phyloP scores from a whole-genome alignment of 2,797 vertebrate species.

The Alfaro cultratus region DNA sequence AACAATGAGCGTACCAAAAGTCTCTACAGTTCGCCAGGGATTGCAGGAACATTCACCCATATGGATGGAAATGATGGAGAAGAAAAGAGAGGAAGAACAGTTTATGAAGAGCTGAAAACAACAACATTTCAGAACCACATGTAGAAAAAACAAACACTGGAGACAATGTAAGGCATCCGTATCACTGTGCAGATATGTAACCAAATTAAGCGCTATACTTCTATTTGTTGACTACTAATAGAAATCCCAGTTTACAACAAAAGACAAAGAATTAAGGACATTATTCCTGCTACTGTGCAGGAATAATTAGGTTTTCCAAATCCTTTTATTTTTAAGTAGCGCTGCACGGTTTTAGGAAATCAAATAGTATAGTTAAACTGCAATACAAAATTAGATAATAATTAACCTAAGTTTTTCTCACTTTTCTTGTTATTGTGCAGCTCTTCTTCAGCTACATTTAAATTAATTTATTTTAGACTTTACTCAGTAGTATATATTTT shows the following conservation, averaged over 20 bases:
- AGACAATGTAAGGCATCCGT: conserved; percentile 35
- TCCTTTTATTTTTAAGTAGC: not conserved
- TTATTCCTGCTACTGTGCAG: not conserved
- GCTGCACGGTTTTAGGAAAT: not conserved
- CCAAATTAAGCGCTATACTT: conserved; percentile 5
- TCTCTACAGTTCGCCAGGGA: conserved; percentile 91
- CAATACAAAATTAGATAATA: not conserved
- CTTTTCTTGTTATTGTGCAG: not conserved
- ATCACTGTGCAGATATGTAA: not conserved
- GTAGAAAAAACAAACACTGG: conserved; percentile 43
- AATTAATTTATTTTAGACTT: not conserved
- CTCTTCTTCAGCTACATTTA: not conserved
- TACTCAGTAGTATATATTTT: not conserved
- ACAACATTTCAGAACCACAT: conserved; percentile 65
- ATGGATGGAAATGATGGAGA: conserved; percentile 88
- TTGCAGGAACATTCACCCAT: conserved; percentile 92
- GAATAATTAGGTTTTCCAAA: not conserved
- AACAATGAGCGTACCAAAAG: conserved; percentile 92
- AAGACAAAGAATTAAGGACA: not conserved
- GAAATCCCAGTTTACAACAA: conserved; percentile 10
- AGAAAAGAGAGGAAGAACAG: conserved; percentile 79
- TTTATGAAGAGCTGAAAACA: conserved; percentile 73
- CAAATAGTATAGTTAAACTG: not conserved
- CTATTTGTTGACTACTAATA: not conserved
- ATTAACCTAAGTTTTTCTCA: not conserved